Evolutionary conservation across 2,888 invertebrate species (phyloP).

Genomic region (Agriopis aurantiaria): DNA sequence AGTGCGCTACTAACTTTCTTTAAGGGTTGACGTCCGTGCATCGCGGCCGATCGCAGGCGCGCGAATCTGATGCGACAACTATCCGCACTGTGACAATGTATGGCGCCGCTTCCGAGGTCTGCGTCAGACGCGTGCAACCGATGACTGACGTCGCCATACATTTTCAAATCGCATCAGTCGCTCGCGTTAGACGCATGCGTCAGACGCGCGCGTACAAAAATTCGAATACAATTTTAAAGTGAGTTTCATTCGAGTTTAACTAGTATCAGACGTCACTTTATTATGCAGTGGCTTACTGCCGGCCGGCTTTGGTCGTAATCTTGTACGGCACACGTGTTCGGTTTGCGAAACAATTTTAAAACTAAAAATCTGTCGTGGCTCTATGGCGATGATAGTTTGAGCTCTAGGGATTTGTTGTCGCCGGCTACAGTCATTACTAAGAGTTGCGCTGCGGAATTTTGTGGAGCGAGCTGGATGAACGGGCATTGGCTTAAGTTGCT

Average conservation of each 20-base stretch:
- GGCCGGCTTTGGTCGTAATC: conserved; percentile 7
- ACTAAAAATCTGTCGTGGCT: conserved; percentile 12
- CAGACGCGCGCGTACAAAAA: neutral
- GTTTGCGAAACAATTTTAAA: conserved; percentile 21
- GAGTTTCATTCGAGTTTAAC: conserved; percentile 4
- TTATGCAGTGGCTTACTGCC: conserved; percentile 16
- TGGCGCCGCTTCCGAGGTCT: too few species aligned
- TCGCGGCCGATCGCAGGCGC: too few species aligned
- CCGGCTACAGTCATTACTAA: neutral
- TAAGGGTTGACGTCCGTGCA: too few species aligned
- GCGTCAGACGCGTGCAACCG: too few species aligned
- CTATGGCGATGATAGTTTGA: conserved; percentile 20
- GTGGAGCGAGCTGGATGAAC: neutral
- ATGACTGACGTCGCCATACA: too few species aligned
- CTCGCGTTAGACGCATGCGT: too few species aligned
- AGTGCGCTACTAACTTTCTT: too few species aligned
- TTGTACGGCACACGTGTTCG: conserved; percentile 18
- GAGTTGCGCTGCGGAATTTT: neutral
- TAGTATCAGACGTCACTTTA: neutral
- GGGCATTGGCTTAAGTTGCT: neutral
- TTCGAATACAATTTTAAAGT: neutral
- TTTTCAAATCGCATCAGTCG: too few species aligned
- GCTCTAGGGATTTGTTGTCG: conserved; percentile 13
- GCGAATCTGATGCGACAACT: too few species aligned
- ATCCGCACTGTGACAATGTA: too few species aligned